These are phyloP conservation scores for Drosophila saltans DNA, from an alignment of 1,140 invertebrate species.

Conservation along the genomic window DNA sequence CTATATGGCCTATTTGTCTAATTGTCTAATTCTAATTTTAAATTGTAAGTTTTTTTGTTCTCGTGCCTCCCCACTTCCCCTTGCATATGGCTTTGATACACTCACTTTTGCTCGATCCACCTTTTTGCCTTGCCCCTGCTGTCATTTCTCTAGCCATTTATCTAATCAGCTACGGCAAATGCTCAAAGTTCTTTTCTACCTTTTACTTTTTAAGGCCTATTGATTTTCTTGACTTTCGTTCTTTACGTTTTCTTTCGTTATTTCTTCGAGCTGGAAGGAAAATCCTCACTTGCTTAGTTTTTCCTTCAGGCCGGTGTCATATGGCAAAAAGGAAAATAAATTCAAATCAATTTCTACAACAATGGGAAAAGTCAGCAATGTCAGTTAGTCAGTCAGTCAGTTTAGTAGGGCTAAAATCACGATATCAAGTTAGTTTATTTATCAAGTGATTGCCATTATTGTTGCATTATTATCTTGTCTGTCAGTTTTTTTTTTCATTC, in stretches of 20 bases:
- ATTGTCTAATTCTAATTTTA: constrained; percentile 77
- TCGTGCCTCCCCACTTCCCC: neutral
- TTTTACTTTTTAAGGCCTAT: constrained; percentile 68
- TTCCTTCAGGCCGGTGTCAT: constrained; percentile 7
- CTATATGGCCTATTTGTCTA: constrained; percentile 60
- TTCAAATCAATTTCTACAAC: constrained; percentile 17
- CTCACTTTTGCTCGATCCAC: neutral
- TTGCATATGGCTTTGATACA: constrained; percentile 16
- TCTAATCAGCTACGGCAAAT: constrained; percentile 70
- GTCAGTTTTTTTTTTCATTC: constrained; percentile 41
- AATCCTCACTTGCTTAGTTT: neutral
- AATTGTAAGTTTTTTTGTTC: constrained; percentile 46
- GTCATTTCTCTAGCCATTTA: constrained; percentile 37
- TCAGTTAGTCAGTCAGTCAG: neutral
- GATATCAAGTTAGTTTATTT: constrained; percentile 32
- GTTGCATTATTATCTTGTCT: constrained; percentile 76
- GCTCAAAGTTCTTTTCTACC: constrained; percentile 54
- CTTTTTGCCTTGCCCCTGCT: neutral
- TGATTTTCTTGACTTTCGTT: constrained; percentile 59
- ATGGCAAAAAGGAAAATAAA: constrained; percentile 5
- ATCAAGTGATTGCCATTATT: constrained; percentile 54
- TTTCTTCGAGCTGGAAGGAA: neutral
- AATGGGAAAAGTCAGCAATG: neutral
- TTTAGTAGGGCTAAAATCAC: constrained; percentile 31
- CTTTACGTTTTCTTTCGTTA: constrained; percentile 24